Base-by-base conservation (phyloP, 2,113 vertebrate genomes). In the Nothobranchius furzeri region DNA sequence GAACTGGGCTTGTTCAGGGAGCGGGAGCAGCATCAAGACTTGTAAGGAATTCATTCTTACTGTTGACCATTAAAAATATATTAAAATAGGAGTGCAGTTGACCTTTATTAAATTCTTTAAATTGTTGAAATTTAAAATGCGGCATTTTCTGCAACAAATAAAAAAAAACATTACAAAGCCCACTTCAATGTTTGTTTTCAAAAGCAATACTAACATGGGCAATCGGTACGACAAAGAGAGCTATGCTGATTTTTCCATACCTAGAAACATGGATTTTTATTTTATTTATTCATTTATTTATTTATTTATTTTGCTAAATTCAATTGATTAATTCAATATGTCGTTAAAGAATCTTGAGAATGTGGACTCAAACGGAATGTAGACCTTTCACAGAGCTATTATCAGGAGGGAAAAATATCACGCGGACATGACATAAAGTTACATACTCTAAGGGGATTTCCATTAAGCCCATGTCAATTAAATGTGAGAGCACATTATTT, bases 391-490 rank as follows among this genome's bases (percentile, higher is more conserved):
- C 3, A 53, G 67, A 68, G 54, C 53, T 61, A 10, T 56, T 15
- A 47, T n/a, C 3, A 15, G 6, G 12, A 37, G 10, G 10, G 12
- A 51, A 56, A 30, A 25, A 13, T 12, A 35, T 17, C 1, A 3
- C 17, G 42, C 37, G 47, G 71, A 35, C 46, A 62, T 66, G 57
- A 65, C 30, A 54, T 64, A 42, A 72, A 60, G 50, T 47, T 55
- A 51, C 14, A 67, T 50, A 36, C 52, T 54, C 25, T 3, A 42
- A 65, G 48, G 10, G 43, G 25, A 53, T 65, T 64, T 75, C 15
- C 59, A 75, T 57, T 57, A 55, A 73, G 11, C 54, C 24, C 12
- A 37, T 49, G 61, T 73, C 55, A 69, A 60, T 67, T 78, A 53
- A 45, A 49, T 45, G 46, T 25, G n/a, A 58, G 54, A 71, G 30